phyloP scores from a whole-genome alignment of 2,113 vertebrate genomes.

The Crypturellus undulatus region DNA sequence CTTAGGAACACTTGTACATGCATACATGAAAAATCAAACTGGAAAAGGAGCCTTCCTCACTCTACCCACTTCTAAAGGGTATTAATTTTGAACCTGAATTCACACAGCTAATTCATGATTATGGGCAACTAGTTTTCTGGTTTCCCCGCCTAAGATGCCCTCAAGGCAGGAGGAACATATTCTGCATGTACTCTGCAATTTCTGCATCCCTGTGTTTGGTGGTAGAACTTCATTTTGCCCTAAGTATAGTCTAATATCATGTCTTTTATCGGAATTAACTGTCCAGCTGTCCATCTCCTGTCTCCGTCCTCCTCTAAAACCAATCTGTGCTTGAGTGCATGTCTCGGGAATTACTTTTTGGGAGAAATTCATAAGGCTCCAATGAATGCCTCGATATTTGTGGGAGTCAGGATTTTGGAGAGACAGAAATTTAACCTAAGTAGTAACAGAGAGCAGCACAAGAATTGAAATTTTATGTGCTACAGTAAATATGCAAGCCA shows the following conservation, averaged over 20 bases:
- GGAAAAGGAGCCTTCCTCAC: not conserved
- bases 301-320: not conserved
- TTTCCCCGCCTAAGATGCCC: not conserved
- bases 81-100: not conserved
- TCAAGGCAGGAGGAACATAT: not conserved
- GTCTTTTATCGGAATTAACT: not conserved
- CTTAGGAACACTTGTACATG: not conserved
- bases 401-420: not conserved
- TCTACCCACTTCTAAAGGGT: not conserved
- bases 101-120: not conserved
- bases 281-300: not conserved
- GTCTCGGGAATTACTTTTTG: not conserved
- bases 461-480: slow-evolving; percentile 47
- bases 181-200: not conserved
- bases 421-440: slow-evolving; percentile 2
- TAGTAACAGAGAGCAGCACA: not conserved
- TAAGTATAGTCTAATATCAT: not conserved
- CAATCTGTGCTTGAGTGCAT: not conserved
- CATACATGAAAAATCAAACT: not conserved
- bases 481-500: slow-evolving; percentile 19
- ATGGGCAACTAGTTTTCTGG: not conserved
- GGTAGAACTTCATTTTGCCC: not conserved
- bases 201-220: not conserved
- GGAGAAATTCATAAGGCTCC: not conserved
- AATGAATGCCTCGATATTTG: not conserved